Evolutionary conservation across 2,113 vertebrate species (phyloP).

Genomic region (Corythornis cristatus): DNA sequence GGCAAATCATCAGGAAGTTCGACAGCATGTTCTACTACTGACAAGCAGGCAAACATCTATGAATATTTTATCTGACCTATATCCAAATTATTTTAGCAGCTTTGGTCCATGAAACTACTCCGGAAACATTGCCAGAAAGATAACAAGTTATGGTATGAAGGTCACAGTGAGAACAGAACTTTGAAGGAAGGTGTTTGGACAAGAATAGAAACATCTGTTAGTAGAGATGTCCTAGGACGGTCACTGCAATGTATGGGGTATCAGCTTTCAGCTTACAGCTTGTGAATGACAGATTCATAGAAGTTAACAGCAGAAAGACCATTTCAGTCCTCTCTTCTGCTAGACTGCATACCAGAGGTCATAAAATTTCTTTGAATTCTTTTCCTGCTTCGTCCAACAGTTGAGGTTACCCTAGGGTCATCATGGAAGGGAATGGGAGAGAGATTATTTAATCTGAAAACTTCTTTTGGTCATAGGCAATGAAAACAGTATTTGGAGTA

Average conservation of each 20-base stretch:
- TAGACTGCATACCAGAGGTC: background rate
- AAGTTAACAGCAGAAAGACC: constrained; percentile 19
- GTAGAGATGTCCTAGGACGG: constrained; percentile 62
- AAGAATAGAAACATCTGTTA: constrained; percentile 71
- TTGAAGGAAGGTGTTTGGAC: constrained; percentile 66
- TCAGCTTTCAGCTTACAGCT: constrained; percentile 40
- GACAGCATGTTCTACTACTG: background rate
- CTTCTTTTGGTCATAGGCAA: background rate
- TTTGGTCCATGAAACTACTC: constrained; percentile 15
- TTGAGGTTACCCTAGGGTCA: background rate
- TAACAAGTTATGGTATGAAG: constrained; percentile 54
- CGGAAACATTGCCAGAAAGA: constrained; percentile 61
- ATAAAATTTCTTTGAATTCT: constrained; percentile 22
- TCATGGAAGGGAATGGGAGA: background rate
- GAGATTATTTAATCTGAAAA: background rate
- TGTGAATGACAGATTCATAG: constrained; percentile 49
- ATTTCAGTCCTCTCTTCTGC: background rate
- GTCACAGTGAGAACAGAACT: constrained; percentile 58
- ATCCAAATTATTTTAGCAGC: constrained; percentile 35
- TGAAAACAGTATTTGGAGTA: background rate
- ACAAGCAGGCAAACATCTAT: background rate
- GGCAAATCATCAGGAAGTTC: background rate
- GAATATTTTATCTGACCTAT: constrained; percentile 49
- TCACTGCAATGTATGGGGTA: constrained; percentile 40
- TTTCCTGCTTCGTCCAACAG: background rate